Conservation (phyloP, 2,888 invertebrate species). For the Chrysina gloriosa region DNA sequence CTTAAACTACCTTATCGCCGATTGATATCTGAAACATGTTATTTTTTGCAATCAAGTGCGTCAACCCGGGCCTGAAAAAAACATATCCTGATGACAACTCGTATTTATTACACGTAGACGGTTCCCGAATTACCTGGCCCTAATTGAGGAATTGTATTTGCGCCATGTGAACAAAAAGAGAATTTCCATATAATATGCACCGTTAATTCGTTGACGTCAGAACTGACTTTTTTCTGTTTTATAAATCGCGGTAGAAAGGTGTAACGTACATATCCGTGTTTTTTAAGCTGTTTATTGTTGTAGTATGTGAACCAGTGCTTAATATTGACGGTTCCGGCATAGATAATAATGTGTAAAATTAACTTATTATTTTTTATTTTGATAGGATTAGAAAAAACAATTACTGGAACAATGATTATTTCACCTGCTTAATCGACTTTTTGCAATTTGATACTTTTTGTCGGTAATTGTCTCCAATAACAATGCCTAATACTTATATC, state of each 20-base stretch:
- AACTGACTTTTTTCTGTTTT: slow-evolving; percentile 9
- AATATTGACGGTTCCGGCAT: slow-evolving; percentile 32
- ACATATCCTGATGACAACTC: slow-evolving; percentile 18
- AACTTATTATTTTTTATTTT: slow-evolving; percentile 12
- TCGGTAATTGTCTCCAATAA: neutral
- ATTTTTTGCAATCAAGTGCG: slow-evolving; percentile 19
- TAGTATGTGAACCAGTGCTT: neutral
- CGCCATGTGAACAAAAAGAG: slow-evolving; percentile 1
- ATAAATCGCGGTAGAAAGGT: slow-evolving; percentile 33
- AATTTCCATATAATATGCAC: slow-evolving; percentile 35
- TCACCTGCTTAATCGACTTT: neutral
- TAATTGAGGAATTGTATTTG: slow-evolving; percentile 13
- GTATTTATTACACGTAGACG: slow-evolving; percentile 8
- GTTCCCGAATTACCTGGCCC: neutral
- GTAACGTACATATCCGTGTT: slow-evolving; percentile 32
- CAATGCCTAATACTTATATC: neutral
- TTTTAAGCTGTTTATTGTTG: slow-evolving; percentile 19
- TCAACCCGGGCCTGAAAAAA: slow-evolving; percentile 14
- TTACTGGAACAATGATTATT: slow-evolving; percentile 3
- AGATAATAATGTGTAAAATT: slow-evolving; percentile 29
- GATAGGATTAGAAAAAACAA: neutral
- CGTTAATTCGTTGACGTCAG: slow-evolving; percentile 33
- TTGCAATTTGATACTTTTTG: neutral
- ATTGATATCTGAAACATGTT: slow-evolving; percentile 23
- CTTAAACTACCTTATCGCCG: slow-evolving; percentile 5